These are phyloP conservation scores for Phoxinus phoxinus DNA, from an alignment of 2,113 vertebrate species.

Conservation along the genomic window DNA sequence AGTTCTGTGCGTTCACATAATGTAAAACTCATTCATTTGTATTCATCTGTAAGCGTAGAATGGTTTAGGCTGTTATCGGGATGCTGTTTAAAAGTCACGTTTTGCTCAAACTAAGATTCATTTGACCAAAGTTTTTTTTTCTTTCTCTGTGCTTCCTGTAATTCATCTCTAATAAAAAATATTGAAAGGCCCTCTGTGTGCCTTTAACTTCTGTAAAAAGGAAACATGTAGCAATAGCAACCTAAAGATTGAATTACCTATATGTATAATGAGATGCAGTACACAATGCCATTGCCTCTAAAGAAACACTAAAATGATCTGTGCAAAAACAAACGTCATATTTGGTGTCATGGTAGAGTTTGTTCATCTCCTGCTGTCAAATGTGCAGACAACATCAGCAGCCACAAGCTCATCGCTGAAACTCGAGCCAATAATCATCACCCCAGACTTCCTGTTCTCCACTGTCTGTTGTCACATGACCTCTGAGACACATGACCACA, in stretches of 20 bases:
- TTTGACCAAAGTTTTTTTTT: neutral
- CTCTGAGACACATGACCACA: neutral
- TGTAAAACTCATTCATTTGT: too few relatives aligned
- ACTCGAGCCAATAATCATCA: constrained; percentile 48
- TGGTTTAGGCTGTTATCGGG: too few relatives aligned
- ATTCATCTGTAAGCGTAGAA: too few relatives aligned
- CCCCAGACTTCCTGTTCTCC: constrained; percentile 6
- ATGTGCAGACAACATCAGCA: neutral
- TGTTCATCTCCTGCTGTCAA: constrained; percentile 2
- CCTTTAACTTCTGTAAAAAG: neutral
- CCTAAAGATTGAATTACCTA: neutral
- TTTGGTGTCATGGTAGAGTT: constrained; percentile 10
- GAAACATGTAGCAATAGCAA: neutral
- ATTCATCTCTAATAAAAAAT: neutral
- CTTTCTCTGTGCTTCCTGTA: neutral
- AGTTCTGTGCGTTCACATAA: too few relatives aligned
- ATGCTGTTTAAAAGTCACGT: too few relatives aligned
- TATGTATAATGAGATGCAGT: neutral
- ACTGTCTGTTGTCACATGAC: neutral
- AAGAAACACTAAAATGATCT: neutral
- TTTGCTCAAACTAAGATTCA: neutral
- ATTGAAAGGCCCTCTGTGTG: neutral
- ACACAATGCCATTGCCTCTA: neutral
- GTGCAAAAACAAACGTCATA: neutral
- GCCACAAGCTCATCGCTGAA: constrained; percentile 48